These are phyloP conservation scores for Miichthys miiuy DNA, from an alignment of 2,797 vertebrate genomes.

Conservation along the genomic window DNA sequence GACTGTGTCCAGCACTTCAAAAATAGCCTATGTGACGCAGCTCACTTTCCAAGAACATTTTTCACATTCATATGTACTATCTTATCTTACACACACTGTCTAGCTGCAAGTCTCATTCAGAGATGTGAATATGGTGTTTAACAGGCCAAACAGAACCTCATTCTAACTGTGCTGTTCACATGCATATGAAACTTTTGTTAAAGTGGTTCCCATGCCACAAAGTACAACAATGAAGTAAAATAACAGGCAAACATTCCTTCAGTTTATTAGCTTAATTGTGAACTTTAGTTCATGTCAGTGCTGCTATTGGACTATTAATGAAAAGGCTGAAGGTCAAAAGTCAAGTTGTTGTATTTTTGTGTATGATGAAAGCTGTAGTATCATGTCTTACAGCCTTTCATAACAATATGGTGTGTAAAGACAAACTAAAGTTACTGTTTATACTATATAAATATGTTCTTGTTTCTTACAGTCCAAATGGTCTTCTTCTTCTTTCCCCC, in stretches of 20 bases:
- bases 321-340: slow-evolving; percentile 14
- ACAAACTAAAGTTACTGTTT: neutral
- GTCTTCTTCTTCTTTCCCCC: neutral
- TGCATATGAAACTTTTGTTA: too few relatives aligned
- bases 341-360: neutral
- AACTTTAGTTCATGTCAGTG: neutral
- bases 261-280: neutral
- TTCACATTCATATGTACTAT: neutral
- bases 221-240: neutral
- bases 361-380: neutral
- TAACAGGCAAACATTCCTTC: neutral
- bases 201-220: neutral
- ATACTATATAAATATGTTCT: neutral
- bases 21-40: slow-evolving; percentile 13
- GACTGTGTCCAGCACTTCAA: neutral
- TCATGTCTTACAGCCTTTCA: neutral
- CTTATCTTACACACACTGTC: neutral
- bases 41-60: neutral
- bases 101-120: neutral
- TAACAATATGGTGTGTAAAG: neutral
- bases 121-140: neutral
- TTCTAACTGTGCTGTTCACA: too few relatives aligned
- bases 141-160: neutral
- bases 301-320: neutral
- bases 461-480: neutral